Percentiles rank a stretch among this genome's conserved stretches.
Conservation (phyloP, 2,797 vertebrate species). For the Gorsachius magnificus region DNA sequence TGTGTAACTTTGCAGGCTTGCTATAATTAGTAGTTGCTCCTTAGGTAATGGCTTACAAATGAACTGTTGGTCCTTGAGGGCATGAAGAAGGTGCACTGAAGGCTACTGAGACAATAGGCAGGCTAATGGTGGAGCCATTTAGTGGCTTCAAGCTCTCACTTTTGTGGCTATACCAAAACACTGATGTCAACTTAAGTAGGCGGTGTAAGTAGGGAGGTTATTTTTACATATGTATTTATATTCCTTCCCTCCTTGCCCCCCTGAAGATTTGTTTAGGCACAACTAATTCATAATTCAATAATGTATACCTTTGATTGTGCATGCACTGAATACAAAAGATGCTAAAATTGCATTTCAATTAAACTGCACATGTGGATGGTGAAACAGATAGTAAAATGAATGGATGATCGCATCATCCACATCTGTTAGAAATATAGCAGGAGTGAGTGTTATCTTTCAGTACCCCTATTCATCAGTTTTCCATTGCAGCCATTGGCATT, state of each 20-base stretch:
- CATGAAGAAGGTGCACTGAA: neutral
- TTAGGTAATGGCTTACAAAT: neutral
- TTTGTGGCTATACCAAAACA: neutral
- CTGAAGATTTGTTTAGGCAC: neutral
- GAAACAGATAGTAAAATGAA: constrained; percentile 36
- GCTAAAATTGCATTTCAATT: constrained; percentile 37
- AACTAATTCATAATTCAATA: constrained; percentile 25
- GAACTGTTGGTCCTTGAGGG: neutral
- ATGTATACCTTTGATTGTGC: neutral
- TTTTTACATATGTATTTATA: neutral
- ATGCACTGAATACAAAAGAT: constrained; percentile 10
- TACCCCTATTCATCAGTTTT: neutral
- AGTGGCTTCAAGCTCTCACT: neutral
- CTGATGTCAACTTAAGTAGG: neutral
- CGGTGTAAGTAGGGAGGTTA: neutral
- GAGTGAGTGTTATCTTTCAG: neutral
- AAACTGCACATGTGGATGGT: constrained; percentile 11
- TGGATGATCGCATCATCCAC: neutral
- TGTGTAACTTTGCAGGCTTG: neutral
- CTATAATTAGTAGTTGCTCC: constrained; percentile 3
- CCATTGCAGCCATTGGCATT: neutral
- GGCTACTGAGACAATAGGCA: neutral
- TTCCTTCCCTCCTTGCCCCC: neutral
- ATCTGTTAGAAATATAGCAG: neutral
- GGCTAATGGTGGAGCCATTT: neutral